These are phyloP conservation scores for Suncus etruscus DNA, from an alignment of 2,113 vertebrate genomes.

Conservation along the genomic window DNA sequence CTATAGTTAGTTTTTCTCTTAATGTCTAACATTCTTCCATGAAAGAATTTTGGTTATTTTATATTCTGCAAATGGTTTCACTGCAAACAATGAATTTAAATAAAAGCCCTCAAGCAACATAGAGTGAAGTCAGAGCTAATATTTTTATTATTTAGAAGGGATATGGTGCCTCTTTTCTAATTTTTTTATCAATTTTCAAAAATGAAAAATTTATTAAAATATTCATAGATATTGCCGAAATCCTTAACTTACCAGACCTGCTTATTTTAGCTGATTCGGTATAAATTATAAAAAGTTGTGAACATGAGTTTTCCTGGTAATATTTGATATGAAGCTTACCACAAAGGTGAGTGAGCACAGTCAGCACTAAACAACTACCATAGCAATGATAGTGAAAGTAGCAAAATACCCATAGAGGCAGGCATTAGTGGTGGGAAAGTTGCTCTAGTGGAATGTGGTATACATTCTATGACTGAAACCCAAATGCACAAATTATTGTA, in stretches of 20 bases:
- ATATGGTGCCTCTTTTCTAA: constrained; percentile 37
- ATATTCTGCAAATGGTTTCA: constrained; percentile 37
- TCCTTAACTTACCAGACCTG: background rate
- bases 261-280: background rate
- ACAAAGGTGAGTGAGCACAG: too few species aligned
- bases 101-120: constrained; percentile 30
- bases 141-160: constrained; percentile 50
- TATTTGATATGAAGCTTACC: too few species aligned
- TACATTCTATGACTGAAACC: too few species aligned
- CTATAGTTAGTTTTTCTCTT: background rate
- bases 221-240: background rate
- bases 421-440: too few species aligned
- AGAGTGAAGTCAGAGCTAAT: constrained; percentile 46
- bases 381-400: too few species aligned
- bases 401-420: too few species aligned
- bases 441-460: too few species aligned
- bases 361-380: too few species aligned
- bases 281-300: background rate
- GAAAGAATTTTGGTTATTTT: constrained; percentile 52
- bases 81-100: constrained; percentile 70
- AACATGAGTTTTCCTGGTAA: background rate
- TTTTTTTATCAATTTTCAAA: constrained; percentile 63
- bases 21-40: constrained; percentile 3
- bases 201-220: constrained; percentile 44
- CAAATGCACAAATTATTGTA: too few species aligned